Evolutionary conservation across 1,140 invertebrate species (phyloP), one percentile per base, ranked within the genome.

Genomic region (Lepidotrigona ventralis): DNA sequence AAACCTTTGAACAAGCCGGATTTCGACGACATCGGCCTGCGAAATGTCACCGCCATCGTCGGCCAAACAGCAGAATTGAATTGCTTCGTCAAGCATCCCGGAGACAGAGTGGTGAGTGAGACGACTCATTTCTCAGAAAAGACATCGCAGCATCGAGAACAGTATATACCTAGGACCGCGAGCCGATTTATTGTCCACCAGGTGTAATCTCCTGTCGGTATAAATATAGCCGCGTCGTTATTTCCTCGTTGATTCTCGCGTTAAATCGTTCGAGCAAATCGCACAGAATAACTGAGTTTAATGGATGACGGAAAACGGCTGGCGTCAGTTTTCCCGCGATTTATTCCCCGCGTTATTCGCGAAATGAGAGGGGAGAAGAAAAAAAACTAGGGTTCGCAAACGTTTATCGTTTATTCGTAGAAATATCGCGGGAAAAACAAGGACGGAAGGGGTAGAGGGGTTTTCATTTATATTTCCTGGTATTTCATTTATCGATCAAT

Each of bases 51-150:
- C 0, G 96, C 97, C 1, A 96, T 98, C 56, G 97, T 98, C 9
- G 98, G 98, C 6, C 97, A 98, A 93, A 96, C 97, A 9, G 97
- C 97, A 9, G 94, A 97, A 86, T 95, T 98, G 80, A 96, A 96
- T 91, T 98, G 97, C 93, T 95, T 97, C 77, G 97, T 98, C 33
- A 98, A 98, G 91, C 97, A 98, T 94, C 97, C 97, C 79, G 97
- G 97, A 8, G 97, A 98, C 90, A 95, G 97, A 94, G 98, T 97
- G 93, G 98, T 98, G 93, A 97, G 96, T 95, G 84, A 88, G 84
- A 88, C 77, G 64, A 83, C 29, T 29, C 53, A 72, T 51, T 54
- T 46, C 15, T 29, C 4, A 5, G 39, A n/a, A 23, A 26, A 19
- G 17, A 26, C 54, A 64, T 39, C 29, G n/a, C 23, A 11, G 23